A percentile compares a stretch with the other conserved stretches of the same genome.
Conservation (phyloP, 2,113 vertebrate species). For the Sula dactylatra region DNA sequence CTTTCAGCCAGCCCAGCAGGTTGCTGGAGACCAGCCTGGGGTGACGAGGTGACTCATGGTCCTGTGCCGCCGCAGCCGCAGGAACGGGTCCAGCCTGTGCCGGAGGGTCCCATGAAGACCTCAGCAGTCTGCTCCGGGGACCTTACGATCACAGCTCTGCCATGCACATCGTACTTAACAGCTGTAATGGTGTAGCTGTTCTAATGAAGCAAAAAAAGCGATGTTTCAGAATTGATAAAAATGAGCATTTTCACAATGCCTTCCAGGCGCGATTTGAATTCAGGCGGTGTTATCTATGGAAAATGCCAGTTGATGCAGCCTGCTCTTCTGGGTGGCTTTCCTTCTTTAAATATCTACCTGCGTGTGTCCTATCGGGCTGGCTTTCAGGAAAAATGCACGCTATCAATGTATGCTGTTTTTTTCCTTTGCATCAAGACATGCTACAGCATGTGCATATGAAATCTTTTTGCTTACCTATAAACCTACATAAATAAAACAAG, state of each 20-base stretch:
- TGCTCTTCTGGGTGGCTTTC: not conserved
- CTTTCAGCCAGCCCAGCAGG: not conserved
- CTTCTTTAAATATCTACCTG: not conserved
- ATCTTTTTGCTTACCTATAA: not conserved
- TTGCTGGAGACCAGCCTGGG: not conserved
- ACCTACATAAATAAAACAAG: not conserved
- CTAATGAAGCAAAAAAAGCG: not conserved
- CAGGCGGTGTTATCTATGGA: fast-evolving
- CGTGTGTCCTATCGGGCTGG: not conserved
- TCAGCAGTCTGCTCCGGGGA: not conserved
- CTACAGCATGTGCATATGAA: not conserved
- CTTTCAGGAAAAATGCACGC: not conserved
- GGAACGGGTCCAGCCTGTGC: not conserved
- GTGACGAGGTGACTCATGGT: too few relatives aligned
- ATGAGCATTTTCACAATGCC: not conserved
- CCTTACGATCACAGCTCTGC: not conserved
- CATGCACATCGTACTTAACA: fast-evolving
- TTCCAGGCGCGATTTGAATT: not conserved
- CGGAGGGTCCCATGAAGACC: not conserved
- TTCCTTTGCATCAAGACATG: not conserved
- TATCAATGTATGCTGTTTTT: not conserved
- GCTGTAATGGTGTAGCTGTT: not conserved
- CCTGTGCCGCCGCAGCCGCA: not conserved
- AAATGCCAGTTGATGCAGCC: not conserved
- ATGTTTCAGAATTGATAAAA: not conserved